These are phyloP conservation scores for Thripadectes ignobilis DNA, from an alignment of 2,797 vertebrate species.

Conservation along the genomic window DNA sequence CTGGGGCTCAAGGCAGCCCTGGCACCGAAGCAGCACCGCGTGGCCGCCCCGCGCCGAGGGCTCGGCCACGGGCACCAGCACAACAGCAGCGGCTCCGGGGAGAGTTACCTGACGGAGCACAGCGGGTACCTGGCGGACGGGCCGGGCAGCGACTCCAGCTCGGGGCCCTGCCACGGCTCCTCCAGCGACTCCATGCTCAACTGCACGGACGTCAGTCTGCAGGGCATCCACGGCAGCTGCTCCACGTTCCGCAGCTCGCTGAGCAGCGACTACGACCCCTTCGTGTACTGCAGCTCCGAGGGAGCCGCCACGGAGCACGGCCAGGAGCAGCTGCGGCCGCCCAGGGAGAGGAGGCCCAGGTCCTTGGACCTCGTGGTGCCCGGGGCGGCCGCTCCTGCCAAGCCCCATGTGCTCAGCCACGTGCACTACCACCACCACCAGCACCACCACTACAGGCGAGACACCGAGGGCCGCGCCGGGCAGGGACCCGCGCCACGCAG, in stretches of 20 bases:
- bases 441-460: constrained; percentile 89
- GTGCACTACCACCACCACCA: constrained; percentile 95
- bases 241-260: constrained; percentile 97
- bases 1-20: constrained; percentile 70
- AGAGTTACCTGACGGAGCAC: constrained; percentile 90
- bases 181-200: constrained; percentile 96
- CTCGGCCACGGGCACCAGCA: constrained; percentile 76
- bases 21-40: constrained; percentile 75
- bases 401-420: constrained; percentile 87
- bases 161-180: constrained; percentile 93
- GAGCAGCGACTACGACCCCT: constrained; percentile 94
- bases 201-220: constrained; percentile 93
- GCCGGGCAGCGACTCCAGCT: constrained; percentile 96
- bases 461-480: constrained; percentile 20
- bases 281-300: constrained; percentile 86
- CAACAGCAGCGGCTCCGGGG: constrained; percentile 89
- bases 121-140: constrained; percentile 95
- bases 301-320: not conserved
- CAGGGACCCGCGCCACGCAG: constrained; percentile 71
- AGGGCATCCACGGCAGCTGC: constrained; percentile 94
- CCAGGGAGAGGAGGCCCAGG: constrained; percentile 76
- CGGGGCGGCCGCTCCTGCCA: constrained; percentile 49
- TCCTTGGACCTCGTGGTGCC: constrained; percentile 88
- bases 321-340: constrained; percentile 38
- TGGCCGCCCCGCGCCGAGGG: not conserved